A percentile compares a stretch with the other conserved stretches of the same genome.
These are phyloP conservation scores for Blomia tropicalis DNA, from an alignment of 2,888 invertebrate genomes.

Conservation along the genomic window DNA sequence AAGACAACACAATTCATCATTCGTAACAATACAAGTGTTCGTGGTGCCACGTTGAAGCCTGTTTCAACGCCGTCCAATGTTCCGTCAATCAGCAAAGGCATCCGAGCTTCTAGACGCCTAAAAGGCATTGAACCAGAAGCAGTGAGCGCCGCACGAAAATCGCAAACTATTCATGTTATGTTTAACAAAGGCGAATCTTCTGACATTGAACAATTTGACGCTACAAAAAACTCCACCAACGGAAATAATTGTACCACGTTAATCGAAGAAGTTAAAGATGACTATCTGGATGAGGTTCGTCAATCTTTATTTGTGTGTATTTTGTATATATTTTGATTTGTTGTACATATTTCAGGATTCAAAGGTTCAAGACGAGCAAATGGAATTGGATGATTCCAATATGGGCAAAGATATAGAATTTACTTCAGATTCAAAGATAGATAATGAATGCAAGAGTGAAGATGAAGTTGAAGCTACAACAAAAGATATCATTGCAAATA, in stretches of 20 bases:
- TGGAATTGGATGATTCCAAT: neutral
- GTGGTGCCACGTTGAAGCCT: conserved; percentile 3
- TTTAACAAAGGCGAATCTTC: neutral
- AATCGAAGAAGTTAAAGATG: neutral
- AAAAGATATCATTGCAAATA: too few relatives aligned
- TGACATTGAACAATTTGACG: neutral
- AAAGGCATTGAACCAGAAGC: conserved; percentile 18
- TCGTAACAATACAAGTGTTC: conserved; percentile 10
- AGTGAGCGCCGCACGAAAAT: neutral
- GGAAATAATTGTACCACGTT: neutral
- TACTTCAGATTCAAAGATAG: neutral
- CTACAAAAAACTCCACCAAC: neutral
- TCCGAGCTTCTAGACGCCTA: conserved; percentile 10
- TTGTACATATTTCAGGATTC: too few relatives aligned
- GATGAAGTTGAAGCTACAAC: neutral
- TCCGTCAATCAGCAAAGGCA: neutral
- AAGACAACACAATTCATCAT: conserved; percentile 3
- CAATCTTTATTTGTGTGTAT: neutral
- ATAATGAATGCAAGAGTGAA: neutral
- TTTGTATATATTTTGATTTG: too few relatives aligned
- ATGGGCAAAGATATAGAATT: neutral
- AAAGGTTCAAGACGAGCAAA: neutral
- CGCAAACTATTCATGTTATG: neutral
- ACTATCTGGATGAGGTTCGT: conserved; percentile 1
- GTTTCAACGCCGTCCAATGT: neutral